Base-by-base conservation (phyloP, 1,140 invertebrate species). In the Spodoptera frugiperda region DNA sequence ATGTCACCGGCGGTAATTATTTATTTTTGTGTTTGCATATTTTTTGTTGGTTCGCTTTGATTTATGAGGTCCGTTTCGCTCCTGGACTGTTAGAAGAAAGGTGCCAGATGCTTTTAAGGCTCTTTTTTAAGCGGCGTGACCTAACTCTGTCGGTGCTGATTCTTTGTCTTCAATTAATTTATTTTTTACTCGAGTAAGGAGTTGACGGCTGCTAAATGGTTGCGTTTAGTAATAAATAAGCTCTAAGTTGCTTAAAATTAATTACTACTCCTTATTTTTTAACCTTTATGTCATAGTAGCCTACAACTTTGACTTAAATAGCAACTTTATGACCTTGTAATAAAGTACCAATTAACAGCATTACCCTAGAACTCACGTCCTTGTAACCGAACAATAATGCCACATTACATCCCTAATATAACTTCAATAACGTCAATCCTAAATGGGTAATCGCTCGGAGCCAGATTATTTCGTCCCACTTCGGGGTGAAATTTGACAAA, bases 1-100 rank as follows among this genome's bases (percentile, higher is more conserved):
- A 71, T 53, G 65, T 78, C 67, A 77, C 68, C 77, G 44, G 68
- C 61, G 53, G 82, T 79, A 81, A 79, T 83, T 83, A 78, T 77
- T 76, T 72, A 70, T 78, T 65, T 80, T 71, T 79, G 70, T 76
- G 57, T 71, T 79, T 33, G 33, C 53, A 44, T 49, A 25, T 30
- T 80, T 72, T 61, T 61, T 39, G 21, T 46, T 59, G 46, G 46
- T 61, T 15, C 48, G 8, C 25, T 17, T 39, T 63, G 68, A 77
- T 76, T 67, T 76, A 55, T 71, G 68, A 57, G 17, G 17, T 55
- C 49, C 44, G 63, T 25, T 48, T 48, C 8, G 19, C 10, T 67
- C n/a, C 21, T 68, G 39, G 25, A 33, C 14, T 48, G 63, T 15
- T 44, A 19, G 33, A 63, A 44, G 21, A 46, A 44, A n/a, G n/a